Base-by-base conservation (phyloP, 1,140 invertebrate species). In the Geopemphigus sp. region DNA sequence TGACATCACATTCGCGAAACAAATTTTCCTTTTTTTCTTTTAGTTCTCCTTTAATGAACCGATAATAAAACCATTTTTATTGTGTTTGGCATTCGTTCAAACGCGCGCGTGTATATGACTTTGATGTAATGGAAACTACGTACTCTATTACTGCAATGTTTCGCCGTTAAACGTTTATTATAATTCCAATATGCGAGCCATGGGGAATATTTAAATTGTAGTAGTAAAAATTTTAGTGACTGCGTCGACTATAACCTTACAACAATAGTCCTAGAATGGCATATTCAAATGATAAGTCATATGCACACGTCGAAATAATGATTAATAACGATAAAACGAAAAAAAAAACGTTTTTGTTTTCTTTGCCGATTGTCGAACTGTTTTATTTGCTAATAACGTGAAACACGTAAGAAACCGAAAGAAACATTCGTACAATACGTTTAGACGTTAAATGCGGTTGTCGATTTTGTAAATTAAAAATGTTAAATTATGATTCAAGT, bases 81-180 rank as follows among this genome's bases (percentile, higher is more conserved):
- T 61, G 39, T 78, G 74, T 78, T 76, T 78, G 74, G 74, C 74
- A 57, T 47, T 26, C 74, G 57, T 78, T 78, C 74, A 78, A 50
- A 78, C 57, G 32, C 4, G 50, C 32, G 0, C 24, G 12, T 54
- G n/a, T 45, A 22, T 76, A 76, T 29, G 32, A 63, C 74, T 63
- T 78, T 78, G 74, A 78, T 61, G 57, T 22, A 78, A 76, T 59
- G 56, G 73, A 76, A 76, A 39, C 15, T 4, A 26, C 22, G 57
- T 24, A 45, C 54, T 39, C 54, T 45, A 76, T 39, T 78, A 50
- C 11, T 26, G 22, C 57, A 76, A 26, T 45, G n/a, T 47, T 45
- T 14, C 15, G 68, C 68, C 50, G 17, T 72, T 54, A 53, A 54
- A 72, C 19, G 54, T 72, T 54, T 70, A 53, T 70, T 70, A 53